Percentiles rank a stretch among this genome's conserved stretches.
These are phyloP conservation scores for Drosophila tsacasi DNA, from an alignment of 1,140 invertebrate genomes.

Conservation along the genomic window DNA sequence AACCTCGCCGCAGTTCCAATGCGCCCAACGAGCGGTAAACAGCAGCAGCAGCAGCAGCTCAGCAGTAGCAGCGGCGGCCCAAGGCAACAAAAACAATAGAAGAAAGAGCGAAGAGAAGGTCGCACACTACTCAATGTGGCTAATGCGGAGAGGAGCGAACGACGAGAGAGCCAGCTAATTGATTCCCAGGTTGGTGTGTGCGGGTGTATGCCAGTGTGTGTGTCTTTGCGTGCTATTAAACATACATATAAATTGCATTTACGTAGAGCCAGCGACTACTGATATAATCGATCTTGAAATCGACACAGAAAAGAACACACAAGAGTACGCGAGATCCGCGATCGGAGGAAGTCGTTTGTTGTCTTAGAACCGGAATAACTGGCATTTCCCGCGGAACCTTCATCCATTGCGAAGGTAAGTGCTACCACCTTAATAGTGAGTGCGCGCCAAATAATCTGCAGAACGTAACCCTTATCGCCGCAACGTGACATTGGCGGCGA, in stretches of 20 bases:
- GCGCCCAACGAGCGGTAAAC: slow-evolving; percentile 33
- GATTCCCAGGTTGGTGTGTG: slow-evolving; percentile 38
- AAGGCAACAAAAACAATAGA: slow-evolving; percentile 21
- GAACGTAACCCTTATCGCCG: slow-evolving; percentile 40
- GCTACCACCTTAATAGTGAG: background rate
- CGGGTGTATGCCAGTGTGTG: slow-evolving; percentile 10
- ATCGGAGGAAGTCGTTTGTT: background rate
- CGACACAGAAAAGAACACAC: slow-evolving; percentile 10
- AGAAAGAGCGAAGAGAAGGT: slow-evolving; percentile 27
- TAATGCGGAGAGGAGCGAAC: slow-evolving; percentile 3
- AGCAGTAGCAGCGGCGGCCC: slow-evolving; percentile 10
- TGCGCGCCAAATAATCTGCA: background rate
- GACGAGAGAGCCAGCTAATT: slow-evolving; percentile 30
- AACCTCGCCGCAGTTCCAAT: slow-evolving; percentile 22
- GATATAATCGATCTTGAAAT: slow-evolving; percentile 44
- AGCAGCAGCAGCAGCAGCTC: slow-evolving; percentile 16
- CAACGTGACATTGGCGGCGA: slow-evolving; percentile 33
- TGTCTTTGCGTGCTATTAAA: slow-evolving; percentile 15
- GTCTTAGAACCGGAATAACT: slow-evolving; percentile 28
- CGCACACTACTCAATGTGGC: slow-evolving; percentile 10
- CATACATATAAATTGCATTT: slow-evolving; percentile 25
- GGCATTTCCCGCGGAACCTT: slow-evolving; percentile 16
- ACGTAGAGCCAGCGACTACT: slow-evolving; percentile 29
- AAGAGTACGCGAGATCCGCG: slow-evolving; percentile 9
- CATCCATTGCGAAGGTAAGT: slow-evolving; percentile 24